phyloP scores from a whole-genome alignment of 2,113 vertebrate genomes.

The Cyprinodon variegatus region DNA sequence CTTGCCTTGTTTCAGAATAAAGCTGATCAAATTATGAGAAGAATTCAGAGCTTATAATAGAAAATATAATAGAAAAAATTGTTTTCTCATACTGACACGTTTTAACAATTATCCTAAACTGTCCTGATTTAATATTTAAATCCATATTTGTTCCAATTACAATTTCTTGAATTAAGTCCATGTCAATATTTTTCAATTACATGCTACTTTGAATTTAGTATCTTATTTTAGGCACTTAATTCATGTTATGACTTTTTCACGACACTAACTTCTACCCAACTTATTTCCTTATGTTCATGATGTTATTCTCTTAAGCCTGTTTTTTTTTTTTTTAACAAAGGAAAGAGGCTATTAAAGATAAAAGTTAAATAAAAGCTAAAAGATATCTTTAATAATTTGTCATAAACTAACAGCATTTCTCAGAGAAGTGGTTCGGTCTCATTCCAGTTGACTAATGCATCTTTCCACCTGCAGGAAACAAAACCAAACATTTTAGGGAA shows the following conservation, averaged over 20 bases:
- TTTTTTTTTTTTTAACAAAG: background rate
- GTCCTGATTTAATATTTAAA: background rate
- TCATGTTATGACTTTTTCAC: background rate
- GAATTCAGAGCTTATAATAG: background rate
- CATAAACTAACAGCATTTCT: constrained; percentile 41
- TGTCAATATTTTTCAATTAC: too few species aligned
- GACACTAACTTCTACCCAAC: too few species aligned
- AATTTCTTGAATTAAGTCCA: background rate
- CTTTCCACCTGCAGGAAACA: constrained; percentile 84
- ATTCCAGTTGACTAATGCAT: constrained; percentile 90
- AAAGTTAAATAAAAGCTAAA: background rate
- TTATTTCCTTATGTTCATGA: background rate
- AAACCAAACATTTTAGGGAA: background rate
- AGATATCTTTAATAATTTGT: background rate
- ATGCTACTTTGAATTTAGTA: too few species aligned
- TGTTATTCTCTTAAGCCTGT: background rate
- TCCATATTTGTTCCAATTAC: background rate
- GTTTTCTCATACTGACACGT: background rate
- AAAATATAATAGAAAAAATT: background rate
- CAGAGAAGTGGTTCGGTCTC: constrained; percentile 93
- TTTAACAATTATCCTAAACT: background rate
- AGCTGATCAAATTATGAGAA: background rate
- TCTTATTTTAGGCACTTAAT: too few species aligned
- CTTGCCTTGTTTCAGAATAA: background rate
- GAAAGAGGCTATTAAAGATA: background rate